These are phyloP conservation scores for Onychomys leucogaster DNA, from an alignment of 2,797 vertebrate species.

Conservation along the genomic window DNA sequence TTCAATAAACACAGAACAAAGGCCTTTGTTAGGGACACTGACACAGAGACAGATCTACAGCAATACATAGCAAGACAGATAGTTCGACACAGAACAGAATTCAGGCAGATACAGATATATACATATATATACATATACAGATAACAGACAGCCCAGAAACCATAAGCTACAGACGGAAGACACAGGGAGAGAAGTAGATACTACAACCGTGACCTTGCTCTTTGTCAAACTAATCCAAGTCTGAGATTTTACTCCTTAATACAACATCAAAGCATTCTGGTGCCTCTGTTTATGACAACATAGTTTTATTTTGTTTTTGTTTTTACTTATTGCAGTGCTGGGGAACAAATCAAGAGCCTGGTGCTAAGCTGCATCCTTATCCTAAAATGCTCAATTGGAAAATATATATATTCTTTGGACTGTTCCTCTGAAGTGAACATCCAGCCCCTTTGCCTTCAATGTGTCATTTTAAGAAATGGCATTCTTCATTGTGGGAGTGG, in stretches of 20 bases:
- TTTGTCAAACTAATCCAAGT: not conserved
- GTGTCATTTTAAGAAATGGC: not conserved
- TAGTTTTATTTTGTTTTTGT: not conserved
- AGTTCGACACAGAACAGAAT: not conserved
- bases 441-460: not conserved
- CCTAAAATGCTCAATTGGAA: not conserved
- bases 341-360: not conserved
- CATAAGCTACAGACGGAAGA: not conserved
- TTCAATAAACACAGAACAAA: not conserved
- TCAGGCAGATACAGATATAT: not conserved
- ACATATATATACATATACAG: rapidly evolving
- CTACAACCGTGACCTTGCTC: not conserved
- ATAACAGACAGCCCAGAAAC: not conserved
- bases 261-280: not conserved
- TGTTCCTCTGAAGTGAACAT: not conserved
- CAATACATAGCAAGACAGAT: not conserved
- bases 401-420: not conserved
- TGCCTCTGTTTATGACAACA: not conserved
- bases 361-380: not conserved
- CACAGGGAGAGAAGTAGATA: not conserved
- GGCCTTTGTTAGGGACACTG: not conserved
- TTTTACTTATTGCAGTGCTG: not conserved
- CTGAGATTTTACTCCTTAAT: not conserved
- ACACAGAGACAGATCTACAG: not conserved
- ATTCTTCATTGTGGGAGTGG: not conserved